Conservation (phyloP, 2,797 vertebrate genomes). For the Channallabes apus region DNA sequence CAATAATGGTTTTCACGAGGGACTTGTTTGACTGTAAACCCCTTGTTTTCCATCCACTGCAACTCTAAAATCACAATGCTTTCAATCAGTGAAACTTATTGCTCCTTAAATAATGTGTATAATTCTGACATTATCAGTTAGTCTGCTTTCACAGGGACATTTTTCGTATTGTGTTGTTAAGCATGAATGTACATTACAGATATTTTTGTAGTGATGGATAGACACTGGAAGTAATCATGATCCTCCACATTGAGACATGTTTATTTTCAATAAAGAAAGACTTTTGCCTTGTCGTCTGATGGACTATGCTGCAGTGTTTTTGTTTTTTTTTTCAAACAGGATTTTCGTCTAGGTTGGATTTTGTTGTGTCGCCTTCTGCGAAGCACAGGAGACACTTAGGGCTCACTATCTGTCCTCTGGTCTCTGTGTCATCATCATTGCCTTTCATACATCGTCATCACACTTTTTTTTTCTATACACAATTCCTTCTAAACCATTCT, state of each 20-base stretch:
- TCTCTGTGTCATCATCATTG: no score
- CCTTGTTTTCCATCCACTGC: conserved; percentile 43
- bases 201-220: not conserved
- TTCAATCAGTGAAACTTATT: not conserved
- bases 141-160: not conserved
- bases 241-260: not conserved
- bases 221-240: no score
- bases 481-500: no score
- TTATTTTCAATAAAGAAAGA: not conserved
- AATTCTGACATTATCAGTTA: not conserved
- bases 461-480: no score
- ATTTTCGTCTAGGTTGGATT: not conserved
- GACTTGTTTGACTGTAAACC: conserved; percentile 38
- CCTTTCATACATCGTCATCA: no score
- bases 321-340: not conserved
- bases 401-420: no score
- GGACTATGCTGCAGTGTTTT: not conserved
- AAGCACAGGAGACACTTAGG: no score
- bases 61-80: not conserved
- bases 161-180: not conserved
- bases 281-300: not conserved
- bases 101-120: not conserved
- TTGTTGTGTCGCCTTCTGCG: no score
- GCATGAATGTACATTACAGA: not conserved
- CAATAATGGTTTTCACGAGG: conserved; percentile 1